Evolutionary conservation across 2,113 vertebrate species (phyloP), one percentile per base, ranked within the genome.

Genomic region (Thinocorus orbignyianus): DNA sequence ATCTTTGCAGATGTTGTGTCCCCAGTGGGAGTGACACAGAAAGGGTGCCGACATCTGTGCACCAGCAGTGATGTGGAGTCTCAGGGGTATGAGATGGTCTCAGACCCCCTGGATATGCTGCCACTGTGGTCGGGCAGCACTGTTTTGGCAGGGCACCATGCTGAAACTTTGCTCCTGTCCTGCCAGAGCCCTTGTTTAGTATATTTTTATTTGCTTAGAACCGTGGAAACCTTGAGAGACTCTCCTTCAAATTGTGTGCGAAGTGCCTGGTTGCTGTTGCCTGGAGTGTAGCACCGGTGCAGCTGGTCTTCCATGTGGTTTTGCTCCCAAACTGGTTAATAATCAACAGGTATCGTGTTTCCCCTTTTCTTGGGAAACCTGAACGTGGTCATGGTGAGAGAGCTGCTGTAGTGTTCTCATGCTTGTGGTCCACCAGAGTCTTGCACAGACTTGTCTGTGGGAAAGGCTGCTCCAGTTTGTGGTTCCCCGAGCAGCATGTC

Each of bases 271-370:
- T 70, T 7, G 1, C 30, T 6, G 1, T 37, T 78, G 22, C 13
- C 11, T 79, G 33, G 25, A 57, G 52, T 41, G 25, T 23, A 69
- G 18, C 30, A 41, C 11, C 5, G 23, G 44, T 35, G 6, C 41
- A 81, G 58, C 76, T 88, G 55, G 41, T 78, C 8, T 13, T 92
- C 19, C 1, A 1, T 15, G n/a, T 15, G 17, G 6, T 72, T 95
- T 81, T 93, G 31, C 37, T 81, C 13, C 46, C 57, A 26, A 61
- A 52, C 33, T 68, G n/a, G 60, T 89, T 93, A 95, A 93, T 92
- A 68, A 93, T 89, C 60, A 68, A 48, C 70, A 52, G 33, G n/a
- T 78, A 20, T 6, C 35, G 4, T 5, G 1, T 90, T 93, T 94
- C 39, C 48, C 37, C 35, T 81, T 93, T 72, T 39, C 28, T 28